phyloP scores from a whole-genome alignment of 2,797 vertebrate genomes.

The Betta splendens region DNA sequence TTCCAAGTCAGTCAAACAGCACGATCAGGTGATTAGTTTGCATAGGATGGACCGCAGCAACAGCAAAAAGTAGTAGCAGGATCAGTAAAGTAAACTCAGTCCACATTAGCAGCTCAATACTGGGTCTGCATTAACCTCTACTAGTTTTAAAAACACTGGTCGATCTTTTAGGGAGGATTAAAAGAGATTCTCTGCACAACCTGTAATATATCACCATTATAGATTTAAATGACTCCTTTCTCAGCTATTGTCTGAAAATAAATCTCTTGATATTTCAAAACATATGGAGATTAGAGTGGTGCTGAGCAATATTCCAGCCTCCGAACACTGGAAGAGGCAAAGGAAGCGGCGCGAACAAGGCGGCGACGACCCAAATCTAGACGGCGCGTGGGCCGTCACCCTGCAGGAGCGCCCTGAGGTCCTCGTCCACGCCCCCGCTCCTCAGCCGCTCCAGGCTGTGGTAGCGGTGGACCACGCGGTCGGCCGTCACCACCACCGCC shows the following conservation, averaged over 20 bases:
- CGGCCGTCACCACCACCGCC: constrained; percentile 88
- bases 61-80: constrained; percentile 2
- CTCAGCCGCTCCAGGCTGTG: constrained; percentile 86
- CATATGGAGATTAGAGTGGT: background rate
- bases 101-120: background rate
- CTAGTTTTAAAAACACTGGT: too few species aligned
- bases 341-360: too few species aligned
- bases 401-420: constrained; percentile 82
- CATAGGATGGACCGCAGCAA: constrained; percentile 41
- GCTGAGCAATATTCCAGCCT: background rate
- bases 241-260: background rate
- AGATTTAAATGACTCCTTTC: constrained; percentile 3
- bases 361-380: background rate
- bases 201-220: background rate
- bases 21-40: constrained; percentile 22
- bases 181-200: too few species aligned
- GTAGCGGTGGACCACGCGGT: constrained; percentile 87
- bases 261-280: background rate
- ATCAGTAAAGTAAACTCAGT: constrained; percentile 10
- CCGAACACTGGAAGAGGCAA: background rate
- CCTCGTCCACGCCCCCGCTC: constrained; percentile 80
- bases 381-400: constrained; percentile 29
- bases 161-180: too few species aligned
- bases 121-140: too few species aligned
- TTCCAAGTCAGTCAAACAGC: background rate